Evolutionary conservation across 2,797 vertebrate species (phyloP), one percentile per base, ranked within the genome.

Genomic region (Neosilurus mollespiculum): DNA sequence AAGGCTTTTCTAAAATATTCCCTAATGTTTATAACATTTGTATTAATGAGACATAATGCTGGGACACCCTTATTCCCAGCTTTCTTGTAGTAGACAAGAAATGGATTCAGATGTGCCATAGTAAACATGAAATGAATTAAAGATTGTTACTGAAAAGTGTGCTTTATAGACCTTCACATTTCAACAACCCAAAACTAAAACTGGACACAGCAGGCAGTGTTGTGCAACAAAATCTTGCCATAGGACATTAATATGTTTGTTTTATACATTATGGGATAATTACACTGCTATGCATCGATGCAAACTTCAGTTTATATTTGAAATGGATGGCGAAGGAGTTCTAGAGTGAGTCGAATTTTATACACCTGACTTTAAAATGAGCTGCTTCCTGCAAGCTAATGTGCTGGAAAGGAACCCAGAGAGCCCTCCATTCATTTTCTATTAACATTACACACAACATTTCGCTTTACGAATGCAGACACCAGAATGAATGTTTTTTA

Each of bases 351-450:
- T 91, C 89, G 79, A 86, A 83, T 90, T 88, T 92, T 91, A 93
- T 91, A 92, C 86, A 87, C 85, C 88, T 91, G 92, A 91, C 91
- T 91, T 87, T 87, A 91, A 93, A 93, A 93, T 85, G 87, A 91
- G 92, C 88, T 58, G 89, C 90, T 93, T 94, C 90, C 92, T 92
- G 91, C 89, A 82, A 91, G 71, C 88, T 90, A 92, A 93, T 91
- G 92, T 90, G 86, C 91, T 92, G 92, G 91, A 92, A 92, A 91
- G 87, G 89, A 88, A 90, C 91, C 91, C 88, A 77, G 87, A 86
- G 70, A 86, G 85, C 87, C 86, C 88, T 11, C 82, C 87, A 83
- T 91, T 93, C 83, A 78, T 90, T 93, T 91, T 91, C 90, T 92
- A 90, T 92, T 92, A 92, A 90, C 64, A 76, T 90, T 92, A 90